Evolutionary conservation across 2,888 invertebrate genomes (phyloP), one percentile per base, ranked within the genome.

Genomic region (Sussaba pulchella): DNA sequence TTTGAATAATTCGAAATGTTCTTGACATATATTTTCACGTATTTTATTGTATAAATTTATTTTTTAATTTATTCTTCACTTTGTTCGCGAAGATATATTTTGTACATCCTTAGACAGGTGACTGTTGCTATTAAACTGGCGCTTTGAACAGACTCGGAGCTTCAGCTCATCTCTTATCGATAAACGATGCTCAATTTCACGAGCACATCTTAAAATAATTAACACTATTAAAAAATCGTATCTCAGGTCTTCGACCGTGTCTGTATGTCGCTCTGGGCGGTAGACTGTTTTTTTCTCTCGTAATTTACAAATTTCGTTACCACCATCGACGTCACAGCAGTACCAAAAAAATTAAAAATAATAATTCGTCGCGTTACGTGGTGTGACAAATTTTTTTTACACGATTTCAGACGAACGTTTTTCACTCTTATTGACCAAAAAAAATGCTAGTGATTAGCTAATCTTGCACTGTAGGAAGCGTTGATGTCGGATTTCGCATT

Each of bases 171-270:
- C 24, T 39, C 45, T 45, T 47, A 45, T 26, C 14, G 10, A n/a
- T n/a, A n/a, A n/a, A n/a, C 17, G 26, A 14, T n/a, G 14, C n/a
- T 24, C 14, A 26, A n/a, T 26, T 47, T 45, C 36, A 47, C 71
- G 61, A 50, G 69, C 43, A 39, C 61, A 26, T 77, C 47, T 73
- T 72, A 73, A 57, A 77, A 36, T 67, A 76, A 76, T 81, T 72
- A 77, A 69, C 69, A 59, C 66, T 61, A 70, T 66, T 43, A 31
- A 79, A 54, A 31, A 31, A 31, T n/a, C n/a, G 52, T 31, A 57
- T n/a, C 17, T 17, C 31, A 31, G 31, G 57, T 57, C 41, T 39
- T 14, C 41, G 5, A 24, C 12, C 36, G 31, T 19, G 39, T 39
- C 52, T 12, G 39, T 14, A 9, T 50, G 3, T 14, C 8, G 14